phyloP scores from a whole-genome alignment of 2,113 vertebrate species.

The Passer montanus region DNA sequence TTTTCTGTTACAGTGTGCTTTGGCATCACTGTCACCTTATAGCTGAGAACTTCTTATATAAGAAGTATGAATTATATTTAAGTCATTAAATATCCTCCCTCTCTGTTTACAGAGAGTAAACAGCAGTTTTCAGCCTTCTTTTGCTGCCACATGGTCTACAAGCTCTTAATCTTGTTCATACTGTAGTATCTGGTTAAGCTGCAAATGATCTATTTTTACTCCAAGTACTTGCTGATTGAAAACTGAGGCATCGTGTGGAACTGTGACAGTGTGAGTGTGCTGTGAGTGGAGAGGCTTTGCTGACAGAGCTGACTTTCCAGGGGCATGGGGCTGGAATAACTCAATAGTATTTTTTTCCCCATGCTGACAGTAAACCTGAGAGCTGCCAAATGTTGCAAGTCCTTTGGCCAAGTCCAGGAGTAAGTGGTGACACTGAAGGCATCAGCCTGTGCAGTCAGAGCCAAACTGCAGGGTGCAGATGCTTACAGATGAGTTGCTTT shows the following conservation, averaged over 20 bases:
- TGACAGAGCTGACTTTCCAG: neutral
- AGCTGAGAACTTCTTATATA: constrained; percentile 12
- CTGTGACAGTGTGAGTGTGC: neutral
- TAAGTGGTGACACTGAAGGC: neutral
- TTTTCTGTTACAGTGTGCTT: neutral
- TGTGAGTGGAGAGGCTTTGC: neutral
- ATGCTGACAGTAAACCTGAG: neutral
- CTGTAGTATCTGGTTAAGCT: constrained; percentile 16
- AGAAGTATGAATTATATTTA: neutral
- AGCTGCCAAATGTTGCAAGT: neutral
- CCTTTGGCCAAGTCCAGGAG: neutral
- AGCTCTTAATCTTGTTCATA: neutral
- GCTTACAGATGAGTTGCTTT: neutral
- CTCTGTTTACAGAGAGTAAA: neutral
- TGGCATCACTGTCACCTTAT: neutral
- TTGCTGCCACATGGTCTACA: neutral
- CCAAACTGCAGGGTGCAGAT: neutral
- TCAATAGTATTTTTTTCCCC: neutral
- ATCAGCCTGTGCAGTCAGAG: neutral
- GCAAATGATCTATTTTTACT: neutral
- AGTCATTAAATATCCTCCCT: neutral
- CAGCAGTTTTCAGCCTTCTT: neutral
- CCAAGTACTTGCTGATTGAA: neutral
- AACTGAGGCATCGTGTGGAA: neutral
- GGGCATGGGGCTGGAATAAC: neutral